Evolutionary conservation across 1,140 invertebrate species (phyloP).

Genomic region (Diabrotica undecimpunctata): DNA sequence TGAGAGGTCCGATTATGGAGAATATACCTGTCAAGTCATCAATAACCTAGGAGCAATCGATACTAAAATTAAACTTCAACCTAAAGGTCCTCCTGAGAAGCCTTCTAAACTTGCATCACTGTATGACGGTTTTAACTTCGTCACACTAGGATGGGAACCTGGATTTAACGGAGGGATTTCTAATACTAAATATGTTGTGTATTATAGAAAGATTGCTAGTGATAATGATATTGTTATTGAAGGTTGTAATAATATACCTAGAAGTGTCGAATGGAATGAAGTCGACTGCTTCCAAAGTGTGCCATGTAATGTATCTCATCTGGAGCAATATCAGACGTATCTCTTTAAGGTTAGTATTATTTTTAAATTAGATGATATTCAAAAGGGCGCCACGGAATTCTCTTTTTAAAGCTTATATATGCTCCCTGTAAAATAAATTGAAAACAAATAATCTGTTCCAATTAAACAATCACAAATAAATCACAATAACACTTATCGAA

Average conservation of each 20-base stretch:
- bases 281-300: conserved; percentile 78
- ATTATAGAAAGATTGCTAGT: conserved; percentile 62
- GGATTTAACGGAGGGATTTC: conserved; percentile 85
- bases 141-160: conserved; percentile 76
- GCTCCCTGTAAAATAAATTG: too few species aligned
- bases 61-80: conserved; percentile 74
- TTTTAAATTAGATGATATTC: not conserved
- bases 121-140: conserved; percentile 70
- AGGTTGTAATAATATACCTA: conserved; percentile 58
- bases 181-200: conserved; percentile 81
- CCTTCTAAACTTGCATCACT: conserved; percentile 67
- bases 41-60: conserved; percentile 73
- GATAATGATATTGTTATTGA: conserved; percentile 59
- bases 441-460: too few species aligned
- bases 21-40: conserved; percentile 80
- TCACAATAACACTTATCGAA: too few species aligned
- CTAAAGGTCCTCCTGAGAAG: conserved; percentile 79
- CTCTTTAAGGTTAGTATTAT: conserved; percentile 62
- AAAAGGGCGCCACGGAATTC: too few species aligned
- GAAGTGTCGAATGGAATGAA: conserved; percentile 68
- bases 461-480: too few species aligned
- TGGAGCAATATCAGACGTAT: conserved; percentile 81
- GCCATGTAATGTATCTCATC: conserved; percentile 79
- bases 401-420: too few species aligned
- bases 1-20: conserved; percentile 78